Percentiles rank a stretch among this genome's conserved stretches.
Conservation (phyloP, 2,113 vertebrate genomes). For the Nematolebias whitei region DNA sequence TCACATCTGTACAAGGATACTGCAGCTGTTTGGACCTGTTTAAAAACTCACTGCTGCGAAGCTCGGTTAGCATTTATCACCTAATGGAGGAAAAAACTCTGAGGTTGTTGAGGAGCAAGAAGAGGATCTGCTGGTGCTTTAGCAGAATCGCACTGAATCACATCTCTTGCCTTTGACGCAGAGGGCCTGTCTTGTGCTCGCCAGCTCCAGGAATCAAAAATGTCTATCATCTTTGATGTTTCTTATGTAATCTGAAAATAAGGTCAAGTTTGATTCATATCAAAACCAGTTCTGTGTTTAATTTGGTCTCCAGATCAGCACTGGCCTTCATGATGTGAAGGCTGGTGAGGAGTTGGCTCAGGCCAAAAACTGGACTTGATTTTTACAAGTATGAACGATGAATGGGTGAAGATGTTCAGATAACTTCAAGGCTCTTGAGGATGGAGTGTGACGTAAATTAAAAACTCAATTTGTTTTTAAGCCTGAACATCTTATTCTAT, state of each 20-base stretch:
- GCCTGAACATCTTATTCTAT: too few relatives aligned
- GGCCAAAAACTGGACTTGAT: too few relatives aligned
- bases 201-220: neutral
- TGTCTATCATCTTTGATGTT: neutral
- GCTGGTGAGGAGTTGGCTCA: too few relatives aligned
- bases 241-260: neutral
- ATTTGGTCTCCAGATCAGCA: slow-evolving; percentile 7
- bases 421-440: slow-evolving; percentile 18
- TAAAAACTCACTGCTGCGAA: neutral
- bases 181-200: neutral
- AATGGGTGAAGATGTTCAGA: slow-evolving; percentile 29
- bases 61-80: slow-evolving; percentile 9
- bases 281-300: slow-evolving; percentile 7
- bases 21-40: too few relatives aligned
- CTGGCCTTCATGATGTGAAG: slow-evolving; percentile 9
- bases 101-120: neutral
- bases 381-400: too few relatives aligned
- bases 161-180: too few relatives aligned
- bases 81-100: slow-evolving; percentile 4
- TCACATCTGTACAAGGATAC: neutral
- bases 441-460: slow-evolving; percentile 14
- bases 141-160: neutral
- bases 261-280: neutral
- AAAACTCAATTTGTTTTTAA: neutral
- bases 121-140: slow-evolving; percentile 13